Percentiles rank a stretch among this genome's conserved stretches.
phyloP scores from a whole-genome alignment of 2,797 vertebrate genomes.

The Buphagus erythrorhynchus region DNA sequence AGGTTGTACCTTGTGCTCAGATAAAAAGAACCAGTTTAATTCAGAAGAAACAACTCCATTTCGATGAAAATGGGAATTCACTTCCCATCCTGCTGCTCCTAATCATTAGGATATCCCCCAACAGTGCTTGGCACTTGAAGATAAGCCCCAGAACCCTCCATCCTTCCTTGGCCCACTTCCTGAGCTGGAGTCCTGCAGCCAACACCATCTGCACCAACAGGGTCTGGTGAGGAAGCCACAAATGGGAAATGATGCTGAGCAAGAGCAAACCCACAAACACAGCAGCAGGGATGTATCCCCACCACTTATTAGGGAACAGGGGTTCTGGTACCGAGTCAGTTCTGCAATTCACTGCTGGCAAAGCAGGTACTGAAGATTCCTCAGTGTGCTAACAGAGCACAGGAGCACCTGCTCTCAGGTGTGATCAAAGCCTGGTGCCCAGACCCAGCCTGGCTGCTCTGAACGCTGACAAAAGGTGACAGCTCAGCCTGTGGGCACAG shows the following conservation, averaged over 20 bases:
- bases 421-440: not conserved
- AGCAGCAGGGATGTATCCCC: not conserved
- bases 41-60: not conserved
- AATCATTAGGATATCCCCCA: not conserved
- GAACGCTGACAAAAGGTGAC: not conserved
- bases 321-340: not conserved
- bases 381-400: fast-evolving
- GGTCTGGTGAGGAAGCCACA: not conserved
- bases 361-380: not conserved
- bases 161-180: not conserved
- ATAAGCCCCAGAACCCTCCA: not conserved
- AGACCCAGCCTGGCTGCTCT: not conserved
- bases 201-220: not conserved
- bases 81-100: not conserved
- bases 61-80: not conserved
- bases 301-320: fast-evolving
- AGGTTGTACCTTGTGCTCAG: not conserved
- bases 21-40: not conserved
- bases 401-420: not conserved
- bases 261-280: not conserved
- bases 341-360: not conserved
- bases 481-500: not conserved
- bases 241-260: not conserved
- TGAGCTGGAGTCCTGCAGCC: not conserved
- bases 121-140: not conserved